Conservation (phyloP, 2,113 vertebrate genomes). For the Holacanthus passer region DNA sequence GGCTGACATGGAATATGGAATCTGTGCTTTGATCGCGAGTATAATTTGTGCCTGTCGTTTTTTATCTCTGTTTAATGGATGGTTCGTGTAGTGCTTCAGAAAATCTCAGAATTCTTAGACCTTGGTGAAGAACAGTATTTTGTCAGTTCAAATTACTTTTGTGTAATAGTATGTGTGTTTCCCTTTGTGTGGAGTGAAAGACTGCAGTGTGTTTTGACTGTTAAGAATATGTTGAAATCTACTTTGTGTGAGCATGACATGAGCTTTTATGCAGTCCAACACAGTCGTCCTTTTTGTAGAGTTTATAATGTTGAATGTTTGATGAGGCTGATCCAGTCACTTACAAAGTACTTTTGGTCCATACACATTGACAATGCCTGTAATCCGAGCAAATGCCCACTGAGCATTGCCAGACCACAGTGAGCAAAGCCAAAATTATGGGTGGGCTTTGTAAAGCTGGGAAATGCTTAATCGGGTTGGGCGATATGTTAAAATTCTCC, state of each 20-base stretch:
- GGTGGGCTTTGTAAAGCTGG: not conserved
- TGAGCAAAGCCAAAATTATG: constrained; percentile 16
- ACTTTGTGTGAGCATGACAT: not conserved
- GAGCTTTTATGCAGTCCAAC: not conserved
- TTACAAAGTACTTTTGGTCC: constrained; percentile 4
- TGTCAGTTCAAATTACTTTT: constrained; percentile 6
- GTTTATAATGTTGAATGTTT: not conserved
- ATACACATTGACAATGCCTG: not conserved
- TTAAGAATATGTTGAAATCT: constrained; percentile 13
- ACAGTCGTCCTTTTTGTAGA: not conserved
- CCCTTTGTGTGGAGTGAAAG: not conserved
- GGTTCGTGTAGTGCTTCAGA: not conserved
- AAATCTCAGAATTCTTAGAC: not conserved
- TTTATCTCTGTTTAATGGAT: not conserved
- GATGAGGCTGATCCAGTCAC: not conserved
- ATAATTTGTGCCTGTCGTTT: constrained; percentile 9
- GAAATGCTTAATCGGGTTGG: constrained; percentile 27
- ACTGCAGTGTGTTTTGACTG: not conserved
- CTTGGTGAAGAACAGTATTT: not conserved
- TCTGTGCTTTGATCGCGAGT: constrained; percentile 35
- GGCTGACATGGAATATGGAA: constrained; percentile 32
- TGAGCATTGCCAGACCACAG: constrained; percentile 27
- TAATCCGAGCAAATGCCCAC: constrained; percentile 11
- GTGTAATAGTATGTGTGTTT: not conserved
- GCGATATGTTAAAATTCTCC: too few species aligned